A percentile compares a stretch with the other conserved stretches of the same genome.
phyloP scores from a whole-genome alignment of 2,888 invertebrate species.

The Euproctis similis region DNA sequence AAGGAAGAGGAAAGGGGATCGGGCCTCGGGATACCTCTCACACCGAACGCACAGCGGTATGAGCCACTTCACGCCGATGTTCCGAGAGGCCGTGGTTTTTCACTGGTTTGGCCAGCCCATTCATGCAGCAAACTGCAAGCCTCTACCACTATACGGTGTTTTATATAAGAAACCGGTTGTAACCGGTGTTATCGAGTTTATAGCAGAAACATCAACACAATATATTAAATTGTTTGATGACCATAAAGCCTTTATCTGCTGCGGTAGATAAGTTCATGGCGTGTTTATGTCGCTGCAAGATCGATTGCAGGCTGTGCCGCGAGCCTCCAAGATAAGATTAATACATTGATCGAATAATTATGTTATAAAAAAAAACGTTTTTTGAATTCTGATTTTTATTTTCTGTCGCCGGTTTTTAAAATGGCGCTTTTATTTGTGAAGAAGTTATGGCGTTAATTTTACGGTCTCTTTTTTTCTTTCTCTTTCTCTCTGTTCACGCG shows the following conservation, averaged over 20 bases:
- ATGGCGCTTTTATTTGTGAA: neutral
- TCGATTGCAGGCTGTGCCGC: constrained; percentile 34
- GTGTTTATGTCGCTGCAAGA: constrained; percentile 35
- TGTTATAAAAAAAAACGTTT: constrained; percentile 12
- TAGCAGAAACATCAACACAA: constrained; percentile 26
- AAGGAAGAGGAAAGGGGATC: no score
- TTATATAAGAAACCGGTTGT: constrained; percentile 7
- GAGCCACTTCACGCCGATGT: no score
- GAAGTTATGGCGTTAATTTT: no score
- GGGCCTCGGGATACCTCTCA: no score
- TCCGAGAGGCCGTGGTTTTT: no score
- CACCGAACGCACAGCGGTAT: no score
- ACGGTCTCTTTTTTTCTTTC: no score
- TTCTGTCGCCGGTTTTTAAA: constrained; percentile 4
- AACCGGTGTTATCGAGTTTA: constrained; percentile 22
- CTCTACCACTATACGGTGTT: no score
- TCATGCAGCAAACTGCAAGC: no score
- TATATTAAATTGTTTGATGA: constrained; percentile 31
- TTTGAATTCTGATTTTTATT: neutral
- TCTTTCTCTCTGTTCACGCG: no score
- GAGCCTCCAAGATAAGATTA: constrained; percentile 34
- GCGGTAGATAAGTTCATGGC: constrained; percentile 28
- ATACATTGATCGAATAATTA: constrained; percentile 30
- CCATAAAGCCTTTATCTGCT: constrained; percentile 30
- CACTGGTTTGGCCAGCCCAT: no score